Conservation (phyloP, 2,797 vertebrate genomes). For the Babyrousa celebensis region DNA sequence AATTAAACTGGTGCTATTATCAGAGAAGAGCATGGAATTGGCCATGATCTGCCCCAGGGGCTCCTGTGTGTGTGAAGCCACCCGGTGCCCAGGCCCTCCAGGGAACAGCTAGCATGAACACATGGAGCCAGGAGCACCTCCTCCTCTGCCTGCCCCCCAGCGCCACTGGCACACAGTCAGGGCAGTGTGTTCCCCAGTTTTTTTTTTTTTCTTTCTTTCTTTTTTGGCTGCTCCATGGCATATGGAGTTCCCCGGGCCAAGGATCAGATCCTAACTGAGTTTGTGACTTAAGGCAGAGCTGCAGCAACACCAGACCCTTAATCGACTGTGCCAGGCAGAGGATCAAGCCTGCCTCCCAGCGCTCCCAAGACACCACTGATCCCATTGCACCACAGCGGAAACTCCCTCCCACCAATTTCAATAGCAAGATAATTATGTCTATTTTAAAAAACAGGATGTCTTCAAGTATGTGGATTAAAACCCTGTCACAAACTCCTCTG, state of each 20-base stretch:
- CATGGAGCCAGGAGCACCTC: background rate
- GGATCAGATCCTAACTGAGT: no score
- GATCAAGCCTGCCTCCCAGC: no score
- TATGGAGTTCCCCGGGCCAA: no score
- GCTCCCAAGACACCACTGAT: no score
- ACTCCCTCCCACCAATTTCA: background rate
- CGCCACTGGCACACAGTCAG: background rate
- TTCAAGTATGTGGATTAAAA: conserved; percentile 57
- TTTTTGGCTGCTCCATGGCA: no score
- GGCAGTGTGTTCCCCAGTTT: no score
- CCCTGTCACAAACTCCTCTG: background rate
- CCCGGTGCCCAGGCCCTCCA: background rate
- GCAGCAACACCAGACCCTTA: no score
- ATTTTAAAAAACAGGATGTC: background rate
- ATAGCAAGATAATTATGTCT: background rate
- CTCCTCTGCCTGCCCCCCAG: background rate
- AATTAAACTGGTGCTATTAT: conserved; percentile 75
- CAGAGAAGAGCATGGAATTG: background rate
- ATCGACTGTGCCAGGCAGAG: no score
- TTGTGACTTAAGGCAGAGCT: no score
- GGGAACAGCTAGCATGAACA: background rate
- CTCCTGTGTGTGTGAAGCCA: background rate
- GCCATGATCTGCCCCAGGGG: background rate
- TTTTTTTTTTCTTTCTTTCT: no score
- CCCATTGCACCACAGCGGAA: background rate